A percentile compares a stretch with the other conserved stretches of the same genome.
Conservation (phyloP, 2,113 vertebrate species). For the Lycaon pictus region DNA sequence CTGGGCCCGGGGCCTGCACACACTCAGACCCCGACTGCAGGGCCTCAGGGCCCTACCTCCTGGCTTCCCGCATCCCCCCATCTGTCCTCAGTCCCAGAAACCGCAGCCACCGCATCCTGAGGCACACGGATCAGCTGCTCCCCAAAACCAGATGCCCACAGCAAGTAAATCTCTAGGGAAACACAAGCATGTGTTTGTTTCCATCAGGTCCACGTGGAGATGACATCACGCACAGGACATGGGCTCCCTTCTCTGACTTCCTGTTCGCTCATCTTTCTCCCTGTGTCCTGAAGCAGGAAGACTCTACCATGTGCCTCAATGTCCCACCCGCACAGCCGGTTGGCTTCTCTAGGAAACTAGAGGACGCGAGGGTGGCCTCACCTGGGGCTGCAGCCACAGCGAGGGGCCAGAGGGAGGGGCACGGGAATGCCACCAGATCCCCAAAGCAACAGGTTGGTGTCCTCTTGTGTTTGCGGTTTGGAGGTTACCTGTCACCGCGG, state of each 20-base stretch:
- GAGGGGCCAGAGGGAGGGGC: background rate
- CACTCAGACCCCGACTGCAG: background rate
- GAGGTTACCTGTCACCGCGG: no score
- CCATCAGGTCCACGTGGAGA: background rate
- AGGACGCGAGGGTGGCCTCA: no score
- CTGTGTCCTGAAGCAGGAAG: background rate
- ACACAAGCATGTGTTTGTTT: background rate
- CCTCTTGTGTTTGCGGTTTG: background rate
- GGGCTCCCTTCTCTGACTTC: background rate
- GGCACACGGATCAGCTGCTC: background rate
- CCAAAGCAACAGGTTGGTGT: background rate
- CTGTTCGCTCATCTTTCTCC: background rate
- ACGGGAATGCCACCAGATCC: background rate
- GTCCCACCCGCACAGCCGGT: background rate
- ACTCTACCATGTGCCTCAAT: background rate
- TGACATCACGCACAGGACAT: background rate
- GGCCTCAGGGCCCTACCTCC: background rate
- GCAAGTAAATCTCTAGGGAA: background rate
- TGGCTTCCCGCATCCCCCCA: background rate
- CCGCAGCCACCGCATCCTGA: background rate
- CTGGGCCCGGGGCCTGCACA: background rate
- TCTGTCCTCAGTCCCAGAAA: background rate
- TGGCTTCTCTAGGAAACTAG: background rate
- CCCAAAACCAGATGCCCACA: background rate
- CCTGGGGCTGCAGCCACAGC: background rate